A percentile compares a stretch with the other conserved stretches of the same genome.
phyloP scores from a whole-genome alignment of 2,113 vertebrate species.

The Emydocephalus ijimae region DNA sequence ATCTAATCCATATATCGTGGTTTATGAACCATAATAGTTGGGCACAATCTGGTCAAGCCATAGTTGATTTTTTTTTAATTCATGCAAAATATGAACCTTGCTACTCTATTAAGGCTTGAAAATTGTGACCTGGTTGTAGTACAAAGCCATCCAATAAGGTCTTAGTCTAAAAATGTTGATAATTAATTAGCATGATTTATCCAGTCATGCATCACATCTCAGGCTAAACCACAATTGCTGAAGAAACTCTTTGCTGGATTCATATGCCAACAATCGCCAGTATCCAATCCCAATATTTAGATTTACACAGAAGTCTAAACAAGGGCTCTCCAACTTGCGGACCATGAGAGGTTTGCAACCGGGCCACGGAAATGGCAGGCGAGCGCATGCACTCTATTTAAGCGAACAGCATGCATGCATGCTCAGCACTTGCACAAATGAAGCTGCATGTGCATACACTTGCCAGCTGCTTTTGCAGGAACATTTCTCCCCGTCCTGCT shows the following conservation, averaged over 20 bases:
- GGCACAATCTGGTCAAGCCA: background rate
- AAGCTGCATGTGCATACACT: background rate
- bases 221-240: background rate
- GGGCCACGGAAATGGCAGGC: background rate
- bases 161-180: background rate
- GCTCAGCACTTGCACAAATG: background rate
- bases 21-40: background rate
- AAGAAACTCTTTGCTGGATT: background rate
- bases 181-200: background rate
- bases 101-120: background rate
- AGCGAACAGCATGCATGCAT: fast-evolving
- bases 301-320: background rate
- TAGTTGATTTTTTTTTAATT: background rate
- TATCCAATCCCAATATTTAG: background rate
- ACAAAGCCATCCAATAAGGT: background rate
- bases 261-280: background rate
- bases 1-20: background rate
- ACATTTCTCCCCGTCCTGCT: fast-evolving
- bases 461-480: background rate
- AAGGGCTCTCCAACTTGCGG: background rate
- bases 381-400: background rate
- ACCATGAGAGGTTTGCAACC: background rate
- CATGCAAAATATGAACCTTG: background rate
- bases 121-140: background rate
- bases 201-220: background rate